A percentile compares a stretch with the other conserved stretches of the same genome.
Conservation (phyloP, 2,797 vertebrate species). For the Gymnoscopelus braueri region DNA sequence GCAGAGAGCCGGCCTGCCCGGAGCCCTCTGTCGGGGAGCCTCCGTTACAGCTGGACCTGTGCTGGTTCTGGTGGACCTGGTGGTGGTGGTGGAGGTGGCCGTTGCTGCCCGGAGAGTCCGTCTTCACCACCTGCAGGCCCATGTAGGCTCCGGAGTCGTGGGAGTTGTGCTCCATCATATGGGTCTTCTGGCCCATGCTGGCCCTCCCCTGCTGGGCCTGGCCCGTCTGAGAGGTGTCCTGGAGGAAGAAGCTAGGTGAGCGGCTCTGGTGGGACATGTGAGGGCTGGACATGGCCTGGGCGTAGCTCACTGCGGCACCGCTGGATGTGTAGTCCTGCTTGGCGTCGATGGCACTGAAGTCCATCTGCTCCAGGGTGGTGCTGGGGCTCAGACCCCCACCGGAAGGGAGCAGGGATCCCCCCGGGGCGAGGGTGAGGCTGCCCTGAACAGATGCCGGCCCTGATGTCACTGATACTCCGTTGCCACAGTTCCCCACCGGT, state of each 20-base stretch:
- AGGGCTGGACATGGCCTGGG: slow-evolving; percentile 91
- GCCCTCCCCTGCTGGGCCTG: slow-evolving; percentile 79
- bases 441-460: slow-evolving; percentile 83
- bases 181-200: slow-evolving; percentile 78
- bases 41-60: slow-evolving; percentile 92
- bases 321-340: slow-evolving; percentile 92
- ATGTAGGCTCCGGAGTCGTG: slow-evolving; percentile 80
- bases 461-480: slow-evolving; percentile 79
- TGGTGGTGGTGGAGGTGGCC: slow-evolving; percentile 77
- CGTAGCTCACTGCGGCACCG: slow-evolving; percentile 80
- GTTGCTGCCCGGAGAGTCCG: slow-evolving; percentile 85
- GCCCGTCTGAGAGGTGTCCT: slow-evolving; percentile 88
- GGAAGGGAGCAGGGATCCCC: slow-evolving; percentile 91
- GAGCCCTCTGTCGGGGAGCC: slow-evolving; percentile 86
- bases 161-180: slow-evolving; percentile 83
- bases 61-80: slow-evolving; percentile 80
- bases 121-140: slow-evolving; percentile 89
- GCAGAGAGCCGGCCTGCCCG: slow-evolving; percentile 84
- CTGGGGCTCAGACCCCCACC: slow-evolving; percentile 98
- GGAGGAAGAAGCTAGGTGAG: slow-evolving; percentile 98
- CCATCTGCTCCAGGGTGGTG: slow-evolving; percentile 99
- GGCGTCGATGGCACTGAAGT: slow-evolving; percentile 98
- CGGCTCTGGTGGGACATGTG: slow-evolving; percentile 93
- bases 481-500: slow-evolving; percentile 76
- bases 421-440: slow-evolving; percentile 87